A percentile compares a stretch with the other conserved stretches of the same genome.
phyloP scores from a whole-genome alignment of 1,140 invertebrate genomes.

The Drosophila punjabiensis region DNA sequence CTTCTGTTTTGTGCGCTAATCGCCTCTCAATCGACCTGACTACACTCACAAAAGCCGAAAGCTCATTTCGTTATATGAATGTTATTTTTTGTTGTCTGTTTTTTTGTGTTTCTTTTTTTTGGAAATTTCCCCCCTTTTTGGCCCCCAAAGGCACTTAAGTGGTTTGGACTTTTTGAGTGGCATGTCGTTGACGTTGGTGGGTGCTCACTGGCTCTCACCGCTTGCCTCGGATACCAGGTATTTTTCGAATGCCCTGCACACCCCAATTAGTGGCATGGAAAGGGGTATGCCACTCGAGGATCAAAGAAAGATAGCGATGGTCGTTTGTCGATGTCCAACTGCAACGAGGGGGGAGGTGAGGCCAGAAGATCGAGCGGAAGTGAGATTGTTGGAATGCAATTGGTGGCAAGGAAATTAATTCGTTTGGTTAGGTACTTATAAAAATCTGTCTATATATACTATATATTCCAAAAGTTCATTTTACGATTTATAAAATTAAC shows the following conservation, averaged over 20 bases:
- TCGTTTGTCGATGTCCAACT: constrained; percentile 46
- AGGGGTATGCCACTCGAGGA: constrained; percentile 45
- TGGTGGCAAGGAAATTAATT: constrained; percentile 1
- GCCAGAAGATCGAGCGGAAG: constrained; percentile 28
- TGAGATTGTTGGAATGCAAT: constrained; percentile 2
- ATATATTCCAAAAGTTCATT: background rate
- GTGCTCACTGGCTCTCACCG: constrained; percentile 51
- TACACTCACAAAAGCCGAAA: constrained; percentile 56
- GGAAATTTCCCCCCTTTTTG: constrained; percentile 29
- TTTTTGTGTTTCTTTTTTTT: constrained; percentile 2
- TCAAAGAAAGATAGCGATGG: constrained; percentile 65
- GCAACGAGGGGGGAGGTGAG: constrained; percentile 28
- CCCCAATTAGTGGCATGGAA: constrained; percentile 16
- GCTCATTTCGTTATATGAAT: constrained; percentile 40
- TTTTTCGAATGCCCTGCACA: constrained; percentile 43
- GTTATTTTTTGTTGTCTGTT: constrained; percentile 29
- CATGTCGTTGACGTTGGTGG: constrained; percentile 70
- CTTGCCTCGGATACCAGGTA: constrained; percentile 36
- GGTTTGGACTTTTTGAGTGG: constrained; percentile 75
- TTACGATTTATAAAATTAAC: background rate
- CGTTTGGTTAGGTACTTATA: background rate
- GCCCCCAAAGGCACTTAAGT: constrained; percentile 66
- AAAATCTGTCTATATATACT: no score
- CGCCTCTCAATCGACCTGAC: constrained; percentile 74
- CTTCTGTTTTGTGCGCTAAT: constrained; percentile 81